Evolutionary conservation across 2,113 vertebrate genomes (phyloP).

Genomic region (Procavia capensis): DNA sequence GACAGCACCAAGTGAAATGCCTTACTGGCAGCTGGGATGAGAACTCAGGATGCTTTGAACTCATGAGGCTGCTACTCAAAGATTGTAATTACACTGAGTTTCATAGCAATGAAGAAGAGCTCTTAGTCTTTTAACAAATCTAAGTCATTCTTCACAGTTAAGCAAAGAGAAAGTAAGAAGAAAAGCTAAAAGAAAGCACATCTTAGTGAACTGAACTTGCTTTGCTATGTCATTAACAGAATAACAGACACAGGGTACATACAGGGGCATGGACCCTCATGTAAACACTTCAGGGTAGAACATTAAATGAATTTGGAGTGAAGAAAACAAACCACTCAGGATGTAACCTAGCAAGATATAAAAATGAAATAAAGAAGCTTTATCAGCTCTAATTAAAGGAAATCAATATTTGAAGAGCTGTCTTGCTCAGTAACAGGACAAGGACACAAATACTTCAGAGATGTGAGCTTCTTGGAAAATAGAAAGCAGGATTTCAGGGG

Average conservation of each 20-base stretch:
- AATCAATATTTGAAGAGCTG: conserved; percentile 76
- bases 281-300: conserved; percentile 44
- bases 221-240: conserved; percentile 36
- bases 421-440: conserved; percentile 59
- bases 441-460: conserved; percentile 66
- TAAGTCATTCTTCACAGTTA: neutral
- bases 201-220: conserved; percentile 5
- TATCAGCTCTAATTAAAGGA: conserved; percentile 72
- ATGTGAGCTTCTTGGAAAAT: conserved; percentile 47
- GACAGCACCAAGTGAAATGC: neutral
- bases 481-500: conserved; percentile 38
- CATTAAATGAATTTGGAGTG: conserved; percentile 42
- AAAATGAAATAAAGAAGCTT: conserved; percentile 67
- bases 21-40: conserved; percentile 35
- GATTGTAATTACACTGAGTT: neutral
- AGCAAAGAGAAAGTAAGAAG: conserved; percentile 3
- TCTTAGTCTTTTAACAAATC: conserved; percentile 33
- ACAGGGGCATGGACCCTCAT: neutral
- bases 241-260: neutral
- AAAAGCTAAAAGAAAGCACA: neutral
- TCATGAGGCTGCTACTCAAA: neutral
- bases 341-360: conserved; percentile 53
- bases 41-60: conserved; percentile 14
- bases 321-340: conserved; percentile 57
- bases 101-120: conserved; percentile 4